phyloP scores from a whole-genome alignment of 1,140 invertebrate species.

The Scaptomyza montana region DNA sequence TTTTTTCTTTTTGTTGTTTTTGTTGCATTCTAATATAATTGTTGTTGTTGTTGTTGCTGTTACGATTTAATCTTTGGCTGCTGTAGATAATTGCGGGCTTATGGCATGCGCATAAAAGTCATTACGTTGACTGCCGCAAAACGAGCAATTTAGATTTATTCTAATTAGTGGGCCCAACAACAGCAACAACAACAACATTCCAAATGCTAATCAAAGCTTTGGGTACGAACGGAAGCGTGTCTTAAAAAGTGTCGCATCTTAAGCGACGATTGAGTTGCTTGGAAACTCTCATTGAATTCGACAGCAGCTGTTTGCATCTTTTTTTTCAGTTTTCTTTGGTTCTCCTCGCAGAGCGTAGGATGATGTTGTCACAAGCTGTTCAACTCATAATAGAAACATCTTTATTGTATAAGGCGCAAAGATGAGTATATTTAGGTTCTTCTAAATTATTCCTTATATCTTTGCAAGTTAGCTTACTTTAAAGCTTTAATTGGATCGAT shows the following conservation, averaged over 20 bases:
- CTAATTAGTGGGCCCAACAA: conserved; percentile 64
- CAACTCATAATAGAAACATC: neutral
- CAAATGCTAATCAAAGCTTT: conserved; percentile 71
- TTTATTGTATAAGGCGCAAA: neutral
- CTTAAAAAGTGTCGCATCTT: conserved; percentile 74
- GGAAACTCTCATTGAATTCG: conserved; percentile 64
- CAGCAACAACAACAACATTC: conserved; percentile 53
- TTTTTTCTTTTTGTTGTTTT: conserved; percentile 33
- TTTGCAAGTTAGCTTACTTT: neutral
- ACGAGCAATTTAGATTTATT: conserved; percentile 80
- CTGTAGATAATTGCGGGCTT: conserved; percentile 79
- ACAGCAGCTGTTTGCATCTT: conserved; percentile 53
- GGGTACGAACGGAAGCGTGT: conserved; percentile 31
- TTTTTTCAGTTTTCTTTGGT: conserved; percentile 4
- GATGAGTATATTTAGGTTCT: neutral
- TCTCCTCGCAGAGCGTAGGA: neutral
- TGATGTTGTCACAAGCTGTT: neutral
- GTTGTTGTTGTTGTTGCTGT: conserved; percentile 46
- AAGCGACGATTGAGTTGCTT: conserved; percentile 68
- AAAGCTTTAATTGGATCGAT: too few relatives aligned
- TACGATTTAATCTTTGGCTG: conserved; percentile 77
- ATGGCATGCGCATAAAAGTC: conserved; percentile 80
- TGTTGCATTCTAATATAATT: conserved; percentile 21
- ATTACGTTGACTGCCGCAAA: conserved; percentile 77
- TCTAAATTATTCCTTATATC: neutral